Evolutionary conservation across 2,797 vertebrate species (phyloP).

Genomic region (Gephyroberyx darwinii): DNA sequence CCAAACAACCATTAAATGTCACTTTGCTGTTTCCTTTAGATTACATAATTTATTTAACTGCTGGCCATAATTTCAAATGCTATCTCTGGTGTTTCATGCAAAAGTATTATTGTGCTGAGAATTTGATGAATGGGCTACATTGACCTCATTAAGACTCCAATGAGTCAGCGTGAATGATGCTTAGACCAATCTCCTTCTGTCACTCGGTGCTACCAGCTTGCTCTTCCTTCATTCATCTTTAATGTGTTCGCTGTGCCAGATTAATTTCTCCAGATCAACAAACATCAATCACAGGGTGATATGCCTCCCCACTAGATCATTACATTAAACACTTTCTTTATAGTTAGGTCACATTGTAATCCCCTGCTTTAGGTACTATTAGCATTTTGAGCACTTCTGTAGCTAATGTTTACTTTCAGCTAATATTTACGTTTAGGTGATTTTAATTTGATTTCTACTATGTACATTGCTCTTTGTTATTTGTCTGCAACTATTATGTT

Average conservation of each 20-base stretch:
- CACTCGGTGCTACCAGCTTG: slow-evolving; percentile 26
- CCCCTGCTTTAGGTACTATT: background rate
- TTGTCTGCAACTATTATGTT: background rate
- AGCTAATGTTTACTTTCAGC: background rate
- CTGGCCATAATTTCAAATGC: slow-evolving; percentile 7
- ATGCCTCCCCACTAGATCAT: slow-evolving; percentile 39
- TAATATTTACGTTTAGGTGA: background rate
- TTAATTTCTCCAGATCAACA: slow-evolving; percentile 63
- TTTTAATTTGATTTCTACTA: background rate
- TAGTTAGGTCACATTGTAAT: slow-evolving; percentile 19
- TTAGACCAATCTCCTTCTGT: slow-evolving; percentile 39
- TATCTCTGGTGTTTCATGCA: slow-evolving; percentile 8
- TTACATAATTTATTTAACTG: slow-evolving; percentile 10
- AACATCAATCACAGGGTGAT: slow-evolving; percentile 63
- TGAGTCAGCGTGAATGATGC: slow-evolving; percentile 54
- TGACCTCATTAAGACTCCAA: slow-evolving; percentile 60
- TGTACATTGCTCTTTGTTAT: too few species aligned
- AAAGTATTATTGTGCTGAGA: slow-evolving; percentile 25
- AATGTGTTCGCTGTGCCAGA: slow-evolving; percentile 62
- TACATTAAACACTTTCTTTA: slow-evolving; percentile 32
- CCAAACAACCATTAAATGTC: slow-evolving; percentile 9
- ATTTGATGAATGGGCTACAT: slow-evolving; percentile 61
- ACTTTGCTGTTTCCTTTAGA: slow-evolving; percentile 8
- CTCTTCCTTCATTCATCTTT: slow-evolving; percentile 60
- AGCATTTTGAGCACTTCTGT: slow-evolving; percentile 6